Evolutionary conservation across 2,888 invertebrate genomes (phyloP).

Genomic region (Osmoderma eremita): DNA sequence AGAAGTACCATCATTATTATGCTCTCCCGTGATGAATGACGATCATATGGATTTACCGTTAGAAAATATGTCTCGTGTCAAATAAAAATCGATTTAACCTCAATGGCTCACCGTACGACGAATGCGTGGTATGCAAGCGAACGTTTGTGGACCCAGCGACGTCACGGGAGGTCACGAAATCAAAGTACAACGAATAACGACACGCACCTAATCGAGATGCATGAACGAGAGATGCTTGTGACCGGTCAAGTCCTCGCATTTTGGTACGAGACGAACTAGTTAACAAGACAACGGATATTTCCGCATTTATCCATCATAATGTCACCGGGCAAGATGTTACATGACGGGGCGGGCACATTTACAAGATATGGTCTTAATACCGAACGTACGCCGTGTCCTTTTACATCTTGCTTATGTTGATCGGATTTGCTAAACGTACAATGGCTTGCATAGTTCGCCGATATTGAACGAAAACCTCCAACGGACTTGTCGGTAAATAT

Average conservation of each 20-base stretch:
- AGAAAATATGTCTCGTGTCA: too few species aligned
- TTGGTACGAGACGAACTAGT: slow-evolving; percentile 7
- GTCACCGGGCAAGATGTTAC: slow-evolving; percentile 34
- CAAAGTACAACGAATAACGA: slow-evolving; percentile 3
- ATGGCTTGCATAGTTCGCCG: slow-evolving; percentile 14
- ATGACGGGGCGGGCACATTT: slow-evolving; percentile 28
- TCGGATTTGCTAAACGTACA: slow-evolving; percentile 14
- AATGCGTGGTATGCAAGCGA: not conserved
- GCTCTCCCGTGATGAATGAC: too few species aligned
- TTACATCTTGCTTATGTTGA: slow-evolving; percentile 28
- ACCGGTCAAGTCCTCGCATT: not conserved
- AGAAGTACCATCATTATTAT: too few species aligned
- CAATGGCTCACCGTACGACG: not conserved
- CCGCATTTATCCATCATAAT: slow-evolving; percentile 41
- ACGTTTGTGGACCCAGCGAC: not conserved
- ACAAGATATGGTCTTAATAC: slow-evolving; percentile 40
- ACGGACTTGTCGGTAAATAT: not conserved
- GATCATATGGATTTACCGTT: too few species aligned
- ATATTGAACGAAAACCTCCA: not conserved
- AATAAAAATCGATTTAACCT: slow-evolving; percentile 5
- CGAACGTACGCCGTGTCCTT: slow-evolving; percentile 14
- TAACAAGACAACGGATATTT: slow-evolving; percentile 22
- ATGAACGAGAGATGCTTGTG: slow-evolving; percentile 6
- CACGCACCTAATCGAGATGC: slow-evolving; percentile 25
- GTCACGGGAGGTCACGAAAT: slow-evolving; percentile 9